Evolutionary conservation across 2,888 invertebrate genomes (phyloP).

Genomic region (Drepana falcataria): DNA sequence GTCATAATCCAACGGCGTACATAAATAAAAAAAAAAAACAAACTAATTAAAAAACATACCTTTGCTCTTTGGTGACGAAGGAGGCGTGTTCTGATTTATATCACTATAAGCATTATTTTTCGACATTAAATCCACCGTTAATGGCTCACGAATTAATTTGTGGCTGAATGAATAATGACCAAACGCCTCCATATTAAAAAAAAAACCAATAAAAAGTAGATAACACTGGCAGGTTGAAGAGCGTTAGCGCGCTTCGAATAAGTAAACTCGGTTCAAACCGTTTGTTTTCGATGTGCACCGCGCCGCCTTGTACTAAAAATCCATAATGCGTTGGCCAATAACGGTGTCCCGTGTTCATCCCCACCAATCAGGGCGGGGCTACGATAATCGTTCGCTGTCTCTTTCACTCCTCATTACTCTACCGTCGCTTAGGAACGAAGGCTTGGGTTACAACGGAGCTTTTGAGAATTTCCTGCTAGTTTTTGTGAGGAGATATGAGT

Average conservation of each 20-base stretch:
- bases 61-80: slow-evolving; percentile 61
- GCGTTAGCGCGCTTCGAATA: slow-evolving; percentile 39
- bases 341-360: slow-evolving; percentile 49
- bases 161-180: slow-evolving; percentile 37
- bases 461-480: slow-evolving; percentile 6
- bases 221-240: slow-evolving; percentile 19
- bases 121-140: slow-evolving; percentile 46
- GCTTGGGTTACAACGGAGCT: slow-evolving; percentile 32
- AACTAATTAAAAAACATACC: slow-evolving; percentile 34
- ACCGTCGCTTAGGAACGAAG: slow-evolving; percentile 43
- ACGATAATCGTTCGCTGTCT: slow-evolving; percentile 47
- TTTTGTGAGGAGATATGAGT: too few species aligned
- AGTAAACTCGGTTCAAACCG: slow-evolving; percentile 53
- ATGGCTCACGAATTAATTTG: slow-evolving; percentile 34
- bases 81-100: slow-evolving; percentile 44
- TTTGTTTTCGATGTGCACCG: slow-evolving; percentile 40
- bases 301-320: slow-evolving; percentile 62
- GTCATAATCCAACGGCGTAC: too few species aligned
- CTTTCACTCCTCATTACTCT: slow-evolving; percentile 54
- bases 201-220: slow-evolving; percentile 8
- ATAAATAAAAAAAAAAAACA: slow-evolving; percentile 11
- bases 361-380: slow-evolving; percentile 67
- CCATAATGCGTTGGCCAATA: slow-evolving; percentile 69
- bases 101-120: slow-evolving; percentile 36
- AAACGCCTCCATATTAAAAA: slow-evolving; percentile 39